Percentiles rank a stretch among this genome's conserved stretches.
Conservation (phyloP, 2,888 invertebrate species). For the Callyntrura guangdongensis region DNA sequence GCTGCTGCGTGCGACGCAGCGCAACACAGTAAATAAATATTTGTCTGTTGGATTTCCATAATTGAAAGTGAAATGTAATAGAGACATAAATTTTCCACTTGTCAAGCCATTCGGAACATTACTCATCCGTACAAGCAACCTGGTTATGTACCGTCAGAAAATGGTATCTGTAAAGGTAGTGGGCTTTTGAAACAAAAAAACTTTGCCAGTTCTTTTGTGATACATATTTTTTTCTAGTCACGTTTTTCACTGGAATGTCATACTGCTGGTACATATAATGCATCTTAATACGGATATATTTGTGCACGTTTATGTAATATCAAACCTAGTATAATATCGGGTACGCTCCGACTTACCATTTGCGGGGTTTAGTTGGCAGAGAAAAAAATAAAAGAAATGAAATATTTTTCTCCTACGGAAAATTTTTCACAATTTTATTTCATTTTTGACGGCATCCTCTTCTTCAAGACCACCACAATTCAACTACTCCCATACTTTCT, state of each 20-base stretch:
- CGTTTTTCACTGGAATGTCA: constrained; percentile 52
- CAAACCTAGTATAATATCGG: not conserved
- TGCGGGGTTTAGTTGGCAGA: not conserved
- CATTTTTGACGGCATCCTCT: constrained; percentile 48
- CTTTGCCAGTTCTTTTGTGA: not conserved
- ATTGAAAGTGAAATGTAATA: constrained; percentile 81
- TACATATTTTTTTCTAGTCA: constrained; percentile 67
- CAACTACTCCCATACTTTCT: not conserved
- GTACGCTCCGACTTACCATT: too few relatives aligned
- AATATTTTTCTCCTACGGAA: constrained; percentile 42
- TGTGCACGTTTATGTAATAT: not conserved
- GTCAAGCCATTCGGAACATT: constrained; percentile 78
- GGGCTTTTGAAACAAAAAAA: not conserved
- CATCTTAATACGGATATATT: too few relatives aligned
- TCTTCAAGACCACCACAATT: not conserved
- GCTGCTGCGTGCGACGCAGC: constrained; percentile 49
- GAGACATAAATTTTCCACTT: constrained; percentile 80
- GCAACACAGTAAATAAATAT: constrained; percentile 78
- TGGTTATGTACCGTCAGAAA: constrained; percentile 13
- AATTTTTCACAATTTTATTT: constrained; percentile 60
- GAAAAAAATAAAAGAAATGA: constrained; percentile 40
- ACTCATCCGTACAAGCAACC: constrained; percentile 63
- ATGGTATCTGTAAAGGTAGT: not conserved
- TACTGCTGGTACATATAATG: not conserved
- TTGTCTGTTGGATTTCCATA: constrained; percentile 80